Evolutionary conservation across 2,888 invertebrate genomes (phyloP), one percentile per base, ranked within the genome.

Genomic region (Aphodius granarius): DNA sequence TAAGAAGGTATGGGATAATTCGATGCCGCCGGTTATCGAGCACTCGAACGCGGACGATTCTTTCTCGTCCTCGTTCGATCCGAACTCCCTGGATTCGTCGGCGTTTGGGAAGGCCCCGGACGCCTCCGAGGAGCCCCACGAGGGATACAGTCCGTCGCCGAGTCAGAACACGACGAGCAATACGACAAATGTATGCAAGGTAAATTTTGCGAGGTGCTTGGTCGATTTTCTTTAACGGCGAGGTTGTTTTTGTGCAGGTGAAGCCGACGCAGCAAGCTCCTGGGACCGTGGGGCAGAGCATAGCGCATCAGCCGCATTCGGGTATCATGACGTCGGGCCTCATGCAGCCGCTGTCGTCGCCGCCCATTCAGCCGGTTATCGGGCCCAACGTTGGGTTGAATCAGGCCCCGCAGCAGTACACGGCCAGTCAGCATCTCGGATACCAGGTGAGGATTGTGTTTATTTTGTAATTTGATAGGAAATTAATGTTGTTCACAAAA

Each of bases 1-100:
- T 66, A 97, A 97, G 87, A 95, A 94, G 79, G 94, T 94, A 17
- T 95, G 95, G 95, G 95, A 95, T 83, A 75, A 71, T 21, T 91
- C 86, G 79, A 93, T 92, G 92, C 92, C 92, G 16, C 91, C 92
- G 0, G 92, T 92, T 17, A 91, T 91, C 18, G 93, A 93, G 82
- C 90, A 90, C 80, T 86, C 87, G 84, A 82, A 88, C 81, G 81
- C 82, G 19, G 87, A 89, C 85, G 88, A 91, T 85, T 86, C 86
- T 75, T 79, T 76, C 75, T 84, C 77, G 78, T 82, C 81, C 71
- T 85, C 80, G 76, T 84, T 85, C 78, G 86, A 86, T 80, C 83
- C 83, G 9, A 85, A 84, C 71, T 83, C 86, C 3, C 80, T 90
- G 77, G 90, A 90, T 77, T 81, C 82, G 2, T 82, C 82, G 73